A percentile compares a stretch with the other conserved stretches of the same genome.
Conservation (phyloP, 2,888 invertebrate species). For the Diaperis boleti region DNA sequence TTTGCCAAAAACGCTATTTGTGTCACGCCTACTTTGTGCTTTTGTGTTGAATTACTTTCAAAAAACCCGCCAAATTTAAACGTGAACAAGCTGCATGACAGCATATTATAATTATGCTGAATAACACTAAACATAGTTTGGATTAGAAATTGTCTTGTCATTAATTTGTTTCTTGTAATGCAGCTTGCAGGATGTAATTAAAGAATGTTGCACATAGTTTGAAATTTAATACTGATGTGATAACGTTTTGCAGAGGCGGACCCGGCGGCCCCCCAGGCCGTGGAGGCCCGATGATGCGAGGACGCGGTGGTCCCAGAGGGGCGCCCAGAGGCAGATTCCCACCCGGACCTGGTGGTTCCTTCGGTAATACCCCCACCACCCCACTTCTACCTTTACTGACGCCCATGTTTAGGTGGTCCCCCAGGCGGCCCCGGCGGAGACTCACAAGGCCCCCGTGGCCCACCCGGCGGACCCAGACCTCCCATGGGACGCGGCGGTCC, state of each 20-base stretch:
- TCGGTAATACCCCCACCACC: neutral
- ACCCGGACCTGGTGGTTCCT: constrained; percentile 42
- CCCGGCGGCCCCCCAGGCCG: constrained; percentile 54
- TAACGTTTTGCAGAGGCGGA: constrained; percentile 54
- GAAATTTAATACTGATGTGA: too few relatives aligned
- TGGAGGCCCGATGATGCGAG: constrained; percentile 54
- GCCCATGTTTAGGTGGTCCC: constrained; percentile 1
- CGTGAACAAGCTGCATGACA: too few relatives aligned
- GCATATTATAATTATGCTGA: too few relatives aligned
- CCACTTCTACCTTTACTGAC: neutral
- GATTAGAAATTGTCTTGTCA: too few relatives aligned
- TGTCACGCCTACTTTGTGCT: too few relatives aligned
- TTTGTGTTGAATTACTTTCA: too few relatives aligned
- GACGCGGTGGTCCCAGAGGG: constrained; percentile 52
- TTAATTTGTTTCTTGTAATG: too few relatives aligned
- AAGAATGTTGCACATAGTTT: too few relatives aligned
- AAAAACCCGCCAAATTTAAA: too few relatives aligned
- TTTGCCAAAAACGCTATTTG: too few relatives aligned
- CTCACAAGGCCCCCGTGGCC: constrained; percentile 28
- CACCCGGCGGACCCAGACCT: constrained; percentile 47
- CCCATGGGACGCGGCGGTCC: constrained; percentile 51
- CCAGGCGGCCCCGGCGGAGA: constrained; percentile 43
- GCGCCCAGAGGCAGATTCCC: constrained; percentile 51
- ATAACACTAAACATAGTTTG: too few relatives aligned
- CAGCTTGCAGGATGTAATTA: too few relatives aligned